Base-by-base conservation (phyloP, 2,888 invertebrate species). In the Mimas tiliae region DNA sequence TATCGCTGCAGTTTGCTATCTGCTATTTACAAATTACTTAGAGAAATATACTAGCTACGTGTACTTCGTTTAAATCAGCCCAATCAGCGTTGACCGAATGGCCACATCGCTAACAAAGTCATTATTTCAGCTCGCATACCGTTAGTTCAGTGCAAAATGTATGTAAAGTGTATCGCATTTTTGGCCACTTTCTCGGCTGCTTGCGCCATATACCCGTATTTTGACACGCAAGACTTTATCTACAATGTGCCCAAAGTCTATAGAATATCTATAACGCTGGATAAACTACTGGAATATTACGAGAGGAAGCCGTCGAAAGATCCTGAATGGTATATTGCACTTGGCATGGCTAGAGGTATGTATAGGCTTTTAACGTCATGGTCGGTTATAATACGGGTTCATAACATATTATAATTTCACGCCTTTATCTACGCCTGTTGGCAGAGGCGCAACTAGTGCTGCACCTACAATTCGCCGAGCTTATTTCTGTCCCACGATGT, bases 231-330 rank as follows among this genome's bases (percentile, higher is more conserved):
- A 73, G 93, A 93, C 68, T 93, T 93, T 69, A 93, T 93, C 50
- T 93, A 93, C 67, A 93, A 93, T 80, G 84, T 93, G n/a, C 93
- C 93, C 0, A 93, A 93, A 78, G 93, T 92, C 19, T 93, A 85
- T 66, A 83, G 93, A 71, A 85, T 93, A 71, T 90, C 91, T 6
- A 84, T 93, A 1, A 89, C 91, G 0, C 75, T 93, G 62, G 93
- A 93, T 62, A 92, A 88, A 71, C 70, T 93, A 65, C 74, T 93
- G 68, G 88, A 87, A 21, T 84, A 91, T 73, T 93, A 91, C 72
- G 93, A 93, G 70, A 88, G 82, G 71, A 93, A 91, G 67, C 88
- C 89, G n/a, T 92, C 93, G 0, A 93, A 92, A 70, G 93, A 93
- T 77, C 92, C 93, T 0, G 93, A 93, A 70, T 93, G 90, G 90